Evolutionary conservation across 1,140 invertebrate genomes (phyloP).

Genomic region (Ganaspis sp.): DNA sequence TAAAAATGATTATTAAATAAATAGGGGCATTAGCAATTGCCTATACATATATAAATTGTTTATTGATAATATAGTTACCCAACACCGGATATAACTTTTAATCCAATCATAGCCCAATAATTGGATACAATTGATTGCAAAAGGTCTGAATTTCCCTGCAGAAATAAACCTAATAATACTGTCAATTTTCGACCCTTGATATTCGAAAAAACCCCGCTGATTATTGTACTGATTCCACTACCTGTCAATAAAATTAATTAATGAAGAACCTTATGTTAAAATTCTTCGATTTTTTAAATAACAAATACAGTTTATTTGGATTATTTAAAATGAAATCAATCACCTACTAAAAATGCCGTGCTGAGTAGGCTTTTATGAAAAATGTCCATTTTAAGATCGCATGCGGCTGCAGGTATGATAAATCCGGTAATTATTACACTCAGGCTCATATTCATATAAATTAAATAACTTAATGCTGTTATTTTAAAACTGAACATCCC

Average conservation of each 20-base stretch:
- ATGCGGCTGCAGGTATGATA: conserved; percentile 3
- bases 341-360: neutral
- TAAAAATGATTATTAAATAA: too few relatives aligned
- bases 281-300: neutral
- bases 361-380: neutral
- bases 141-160: conserved; percentile 73
- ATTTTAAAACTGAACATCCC: neutral
- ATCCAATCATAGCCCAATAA: conserved; percentile 70
- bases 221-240: conserved; percentile 76
- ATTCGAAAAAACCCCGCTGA: conserved; percentile 77
- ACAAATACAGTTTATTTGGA: neutral
- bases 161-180: conserved; percentile 70
- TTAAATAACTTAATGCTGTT: neutral
- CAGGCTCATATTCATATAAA: neutral
- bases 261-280: neutral
- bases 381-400: conserved; percentile 12
- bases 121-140: conserved; percentile 70
- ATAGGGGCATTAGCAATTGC: too few relatives aligned
- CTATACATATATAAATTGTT: too few relatives aligned
- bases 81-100: conserved; percentile 81
- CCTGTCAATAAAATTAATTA: conserved; percentile 57
- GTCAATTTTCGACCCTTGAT: conserved; percentile 68
- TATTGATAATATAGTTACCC: conserved; percentile 77
- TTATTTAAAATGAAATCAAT: neutral
- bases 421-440: neutral